Base-by-base conservation (phyloP, 2,113 vertebrate genomes). In the Nannobrachium achirus region DNA sequence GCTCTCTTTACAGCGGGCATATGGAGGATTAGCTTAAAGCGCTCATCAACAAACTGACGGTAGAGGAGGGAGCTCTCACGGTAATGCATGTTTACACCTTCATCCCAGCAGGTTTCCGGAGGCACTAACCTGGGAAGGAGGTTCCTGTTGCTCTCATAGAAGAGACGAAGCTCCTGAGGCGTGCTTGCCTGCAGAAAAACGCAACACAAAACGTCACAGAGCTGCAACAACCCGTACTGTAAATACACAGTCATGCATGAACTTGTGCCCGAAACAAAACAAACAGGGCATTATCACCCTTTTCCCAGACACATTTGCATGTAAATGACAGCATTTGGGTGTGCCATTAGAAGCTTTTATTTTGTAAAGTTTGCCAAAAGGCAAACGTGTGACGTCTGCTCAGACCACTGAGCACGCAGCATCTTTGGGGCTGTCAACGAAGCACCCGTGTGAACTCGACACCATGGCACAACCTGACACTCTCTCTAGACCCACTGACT, bases 71-170 rank as follows among this genome's bases (percentile, higher is more conserved):
- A 66, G 63, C 42, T 61, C 41, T 71, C 16, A 19, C 7, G 51
- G 56, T 52, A 65, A 50, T 6, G 50, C 10, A 20, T 40, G 58
- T 75, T 70, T 65, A 68, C 63, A 8, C 5, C n/a, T 3, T 55
- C 11, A 5, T 45, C 11, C 18, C 33, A 13, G 44, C 39, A 6
- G 11, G 14, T 2, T 14, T 16, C 1, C 15, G 42, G 55, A 19
- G 59, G 15, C 13, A 83, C 95, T 94, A 84, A 98, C 97, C 90
- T 95, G 41, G 97, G 97, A 75, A 93, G 89, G 67, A 98, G 91
- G 40, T 88, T 96, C 90, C 92, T 94, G 91, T 96, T 96, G 91
- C 94, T 97, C 92, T 98, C 96, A 2, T 98, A 99, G 90, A 95
- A 98, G 59, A 95, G 92, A 10, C 97, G 95, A 25, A 99, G 95